These are phyloP conservation scores for Bubo blakistoni DNA, from an alignment of 2,113 vertebrate species.

Conservation along the genomic window DNA sequence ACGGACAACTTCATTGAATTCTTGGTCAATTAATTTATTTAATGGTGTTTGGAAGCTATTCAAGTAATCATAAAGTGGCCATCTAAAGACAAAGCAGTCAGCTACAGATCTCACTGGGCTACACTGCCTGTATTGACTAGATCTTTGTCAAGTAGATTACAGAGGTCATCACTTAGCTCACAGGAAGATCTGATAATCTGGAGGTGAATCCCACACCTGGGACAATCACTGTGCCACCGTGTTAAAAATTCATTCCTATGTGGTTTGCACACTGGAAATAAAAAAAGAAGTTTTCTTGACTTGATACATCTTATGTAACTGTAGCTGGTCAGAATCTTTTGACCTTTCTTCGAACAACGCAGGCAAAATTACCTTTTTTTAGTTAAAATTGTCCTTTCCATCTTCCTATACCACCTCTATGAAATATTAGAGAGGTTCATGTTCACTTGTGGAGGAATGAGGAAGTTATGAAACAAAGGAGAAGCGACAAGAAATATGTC, in stretches of 20 bases:
- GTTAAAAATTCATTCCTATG: background rate
- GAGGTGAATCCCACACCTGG: background rate
- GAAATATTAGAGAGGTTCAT: background rate
- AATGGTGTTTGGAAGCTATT: background rate
- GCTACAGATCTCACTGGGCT: background rate
- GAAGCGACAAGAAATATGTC: background rate
- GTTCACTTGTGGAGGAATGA: background rate
- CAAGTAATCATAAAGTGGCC: background rate
- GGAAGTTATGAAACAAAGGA: background rate
- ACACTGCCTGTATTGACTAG: background rate
- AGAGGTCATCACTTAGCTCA: background rate
- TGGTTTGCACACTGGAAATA: background rate
- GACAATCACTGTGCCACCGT: background rate
- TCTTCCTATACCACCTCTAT: background rate
- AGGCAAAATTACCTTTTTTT: background rate
- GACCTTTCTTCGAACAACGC: background rate
- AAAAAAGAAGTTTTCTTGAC: background rate
- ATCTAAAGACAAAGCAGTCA: background rate
- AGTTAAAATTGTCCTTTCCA: background rate
- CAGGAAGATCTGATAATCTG: background rate
- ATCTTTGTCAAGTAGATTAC: background rate
- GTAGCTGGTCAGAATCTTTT: background rate
- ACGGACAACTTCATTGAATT: background rate
- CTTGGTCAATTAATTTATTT: background rate
- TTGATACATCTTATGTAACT: background rate